Base-by-base conservation (phyloP, 2,113 vertebrate genomes). In the Phycodurus eques region DNA sequence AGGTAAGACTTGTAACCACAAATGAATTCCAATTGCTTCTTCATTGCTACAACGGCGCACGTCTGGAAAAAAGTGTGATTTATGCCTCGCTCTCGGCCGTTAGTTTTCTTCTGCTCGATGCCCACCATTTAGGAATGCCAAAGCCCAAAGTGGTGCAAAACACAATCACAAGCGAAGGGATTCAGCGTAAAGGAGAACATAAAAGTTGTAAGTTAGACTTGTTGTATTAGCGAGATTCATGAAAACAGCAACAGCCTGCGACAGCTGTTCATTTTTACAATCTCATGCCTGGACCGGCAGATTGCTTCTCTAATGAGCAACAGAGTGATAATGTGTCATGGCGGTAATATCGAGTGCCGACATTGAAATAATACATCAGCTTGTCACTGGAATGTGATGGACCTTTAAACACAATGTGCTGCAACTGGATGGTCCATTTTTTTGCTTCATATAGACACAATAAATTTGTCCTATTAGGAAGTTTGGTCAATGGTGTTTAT, bases 301-400 rank as follows among this genome's bases (percentile, higher is more conserved):
- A 84, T 76, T 81, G 70, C 71, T 68, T 83, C 68, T 74, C 70
- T 68, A 76, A 20, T 79, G 73, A 82, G 65, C 57, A 85, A 72
- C 68, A 73, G 44, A 78, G 68, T 57, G 67, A 75, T 83, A 35
- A 72, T 73, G 56, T 75, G 22, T 39, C 68, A 68, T 72, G 62
- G 74, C 67, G 80, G 67, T 68, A 51, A 71, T 78, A 77, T 63
- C 44, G 68, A 43, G 67, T 60, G 72, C 72, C 27, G 56, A 74
- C 59, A 66, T 47, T 76, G 61, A 73, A 83, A 76, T 22, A 22
- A 76, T 31, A 22, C 2, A 59, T 49, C 76, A 68, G 73, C 63
- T 79, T 76, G 68, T 81, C 53, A 68, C 60, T 66, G 12, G 31
- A 44, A 49, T 46, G 0, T 49, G 27, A 72, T 61, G 22, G 20